These are phyloP conservation scores for Drosophila affinis DNA, from an alignment of 2,888 invertebrate species.

Conservation along the genomic window DNA sequence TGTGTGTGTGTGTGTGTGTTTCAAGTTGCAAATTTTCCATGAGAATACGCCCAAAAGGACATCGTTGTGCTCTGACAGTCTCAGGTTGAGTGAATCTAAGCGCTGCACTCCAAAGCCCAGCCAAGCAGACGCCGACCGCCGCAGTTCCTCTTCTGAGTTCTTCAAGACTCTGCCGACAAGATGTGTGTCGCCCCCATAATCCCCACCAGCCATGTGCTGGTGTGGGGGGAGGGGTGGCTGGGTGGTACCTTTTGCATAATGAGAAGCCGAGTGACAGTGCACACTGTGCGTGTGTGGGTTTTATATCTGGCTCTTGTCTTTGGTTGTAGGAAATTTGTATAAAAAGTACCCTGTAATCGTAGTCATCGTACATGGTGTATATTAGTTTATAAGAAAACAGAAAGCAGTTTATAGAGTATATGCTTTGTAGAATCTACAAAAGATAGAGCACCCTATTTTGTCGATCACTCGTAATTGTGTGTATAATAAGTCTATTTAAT, in stretches of 20 bases:
- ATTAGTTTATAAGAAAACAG: too few relatives aligned
- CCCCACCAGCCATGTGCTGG: conserved; percentile 14
- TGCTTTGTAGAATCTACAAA: too few relatives aligned
- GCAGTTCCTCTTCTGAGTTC: neutral
- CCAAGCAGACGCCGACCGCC: conserved; percentile 40
- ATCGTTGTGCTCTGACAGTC: conserved; percentile 41
- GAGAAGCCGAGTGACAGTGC: conserved; percentile 21
- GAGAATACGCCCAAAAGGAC: conserved; percentile 47
- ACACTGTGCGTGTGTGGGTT: neutral
- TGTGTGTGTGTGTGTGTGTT: neutral
- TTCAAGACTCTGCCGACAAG: conserved; percentile 11
- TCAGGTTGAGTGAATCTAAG: conserved; percentile 56
- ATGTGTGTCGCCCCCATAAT: conserved; percentile 25
- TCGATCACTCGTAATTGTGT: too few relatives aligned
- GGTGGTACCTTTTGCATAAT: conserved; percentile 41
- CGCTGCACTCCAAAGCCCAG: conserved; percentile 46
- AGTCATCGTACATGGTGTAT: too few relatives aligned
- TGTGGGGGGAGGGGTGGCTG: neutral
- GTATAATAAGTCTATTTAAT: too few relatives aligned
- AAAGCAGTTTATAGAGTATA: too few relatives aligned
- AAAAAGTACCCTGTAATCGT: too few relatives aligned
- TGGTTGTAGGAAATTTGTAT: neutral
- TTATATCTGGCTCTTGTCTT: neutral
- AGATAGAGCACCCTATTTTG: too few relatives aligned
- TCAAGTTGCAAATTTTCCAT: conserved; percentile 50